Percentiles rank a stretch among this genome's conserved stretches.
Conservation (phyloP, 2,113 vertebrate genomes). For the Eulacestoma nigropectus region DNA sequence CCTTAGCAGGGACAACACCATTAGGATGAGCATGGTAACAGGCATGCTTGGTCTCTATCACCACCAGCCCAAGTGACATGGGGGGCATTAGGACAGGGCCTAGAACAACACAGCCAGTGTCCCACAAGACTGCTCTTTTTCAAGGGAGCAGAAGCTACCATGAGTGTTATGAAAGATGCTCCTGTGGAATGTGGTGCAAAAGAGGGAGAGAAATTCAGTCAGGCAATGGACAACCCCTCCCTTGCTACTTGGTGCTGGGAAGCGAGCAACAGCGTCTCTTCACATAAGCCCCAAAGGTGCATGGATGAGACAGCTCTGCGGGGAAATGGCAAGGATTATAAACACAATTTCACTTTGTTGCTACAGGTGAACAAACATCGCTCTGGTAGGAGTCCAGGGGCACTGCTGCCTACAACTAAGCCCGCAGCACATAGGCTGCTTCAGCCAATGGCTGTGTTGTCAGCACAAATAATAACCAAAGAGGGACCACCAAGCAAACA, state of each 20-base stretch:
- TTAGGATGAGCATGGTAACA: neutral
- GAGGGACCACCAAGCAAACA: neutral
- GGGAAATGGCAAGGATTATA: neutral
- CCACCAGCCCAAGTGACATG: neutral
- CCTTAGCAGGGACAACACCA: neutral
- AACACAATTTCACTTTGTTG: neutral
- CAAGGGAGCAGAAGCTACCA: neutral
- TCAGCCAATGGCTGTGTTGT: neutral
- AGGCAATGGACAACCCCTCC: neutral
- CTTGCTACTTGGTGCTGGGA: neutral
- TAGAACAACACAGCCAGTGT: neutral
- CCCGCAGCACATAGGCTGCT: neutral
- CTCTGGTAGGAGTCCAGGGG: neutral
- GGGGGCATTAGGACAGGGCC: neutral
- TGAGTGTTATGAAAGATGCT: neutral
- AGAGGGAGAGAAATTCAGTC: neutral
- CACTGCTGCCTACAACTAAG: neutral
- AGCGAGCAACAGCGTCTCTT: neutral
- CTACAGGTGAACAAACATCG: neutral
- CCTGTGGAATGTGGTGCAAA: neutral
- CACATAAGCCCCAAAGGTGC: neutral
- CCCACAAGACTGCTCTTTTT: neutral
- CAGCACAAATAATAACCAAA: neutral
- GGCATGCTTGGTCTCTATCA: accelerated
- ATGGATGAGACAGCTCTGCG: neutral